Evolutionary conservation across 2,113 vertebrate genomes (phyloP).

Genomic region (Gambusia holbrooki): DNA sequence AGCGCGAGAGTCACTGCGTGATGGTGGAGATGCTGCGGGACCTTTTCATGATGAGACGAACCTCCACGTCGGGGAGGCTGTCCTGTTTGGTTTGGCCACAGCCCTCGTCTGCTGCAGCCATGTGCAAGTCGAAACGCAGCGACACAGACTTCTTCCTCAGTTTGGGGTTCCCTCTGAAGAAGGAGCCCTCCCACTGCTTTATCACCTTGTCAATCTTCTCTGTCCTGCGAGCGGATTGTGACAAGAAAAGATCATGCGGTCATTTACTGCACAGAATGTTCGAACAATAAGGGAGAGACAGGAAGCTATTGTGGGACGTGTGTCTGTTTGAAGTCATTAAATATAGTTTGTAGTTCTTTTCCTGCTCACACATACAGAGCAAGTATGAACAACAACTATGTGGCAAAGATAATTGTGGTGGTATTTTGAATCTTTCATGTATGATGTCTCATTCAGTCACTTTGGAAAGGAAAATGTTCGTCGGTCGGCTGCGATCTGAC

Average conservation of each 20-base stretch:
- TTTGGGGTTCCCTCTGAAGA: constrained; percentile 97
- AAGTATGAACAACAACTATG: not conserved
- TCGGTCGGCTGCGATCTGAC: too few species aligned
- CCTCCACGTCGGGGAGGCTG: constrained; percentile 90
- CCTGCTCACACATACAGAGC: not conserved
- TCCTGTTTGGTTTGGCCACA: constrained; percentile 84
- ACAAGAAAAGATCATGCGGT: not conserved
- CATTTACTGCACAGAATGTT: not conserved
- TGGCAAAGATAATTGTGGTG: not conserved
- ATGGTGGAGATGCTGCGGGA: constrained; percentile 94
- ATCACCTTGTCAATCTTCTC: constrained; percentile 97
- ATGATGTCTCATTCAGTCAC: too few species aligned
- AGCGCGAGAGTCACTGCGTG: constrained; percentile 72
- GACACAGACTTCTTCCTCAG: constrained; percentile 96
- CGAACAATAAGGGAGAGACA: not conserved
- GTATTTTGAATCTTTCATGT: too few species aligned
- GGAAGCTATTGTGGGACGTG: not conserved
- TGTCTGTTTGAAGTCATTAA: not conserved
- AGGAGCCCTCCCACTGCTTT: constrained; percentile 97
- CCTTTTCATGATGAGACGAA: constrained; percentile 93
- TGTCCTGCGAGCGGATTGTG: constrained; percentile 78
- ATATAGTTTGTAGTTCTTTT: not conserved
- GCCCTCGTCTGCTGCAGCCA: constrained; percentile 89
- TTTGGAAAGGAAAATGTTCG: too few species aligned
- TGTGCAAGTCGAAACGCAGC: constrained; percentile 94